Evolutionary conservation across 2,888 invertebrate species (phyloP), one percentile per base, ranked within the genome.

Genomic region (Erannis defoliaria): DNA sequence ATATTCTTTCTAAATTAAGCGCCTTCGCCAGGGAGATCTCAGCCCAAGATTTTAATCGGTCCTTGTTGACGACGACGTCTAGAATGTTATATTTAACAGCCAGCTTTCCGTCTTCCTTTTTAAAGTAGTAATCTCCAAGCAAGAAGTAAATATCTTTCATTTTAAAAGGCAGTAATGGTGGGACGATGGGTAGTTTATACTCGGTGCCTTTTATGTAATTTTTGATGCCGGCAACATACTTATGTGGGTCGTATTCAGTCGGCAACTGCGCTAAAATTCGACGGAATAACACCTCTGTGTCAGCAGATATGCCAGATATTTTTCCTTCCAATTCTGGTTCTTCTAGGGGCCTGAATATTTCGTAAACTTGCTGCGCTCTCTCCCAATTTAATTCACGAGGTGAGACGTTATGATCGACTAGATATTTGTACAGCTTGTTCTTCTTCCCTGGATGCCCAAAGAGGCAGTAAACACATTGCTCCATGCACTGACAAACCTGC

Each of bases 111-210:
- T 98, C 97, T 72, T 96, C 95, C 78, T 95, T 97, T 86, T 99
- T 99, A 78, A 98, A 98, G 86, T 98, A 96, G 86, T 96, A 97
- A 90, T 99, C 99, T 0, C 96, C 99, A 21, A 99, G 88, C n/a
- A 99, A 90, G 81, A 98, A 99, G 84, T 97, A 99, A 60, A 98
- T 95, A 54, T 96, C 96, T 35, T 94, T 94, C 76, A 96, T 94
- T 81, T 95, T 94, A 67, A 92, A 93, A 0, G 95, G 95, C 46
- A 95, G 73, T 5, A 93, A 77, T 57, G 90, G 86, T 35, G 90
- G 91, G n/a, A 94, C 85, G 1, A 75, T 77, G 0, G 96, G 95
- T 64, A 95, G 79, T 51, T 92, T 93, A 1, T 94, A 90, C 43
- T 85, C 88, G 12, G 89, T 85, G 0, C 96, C 96, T 73, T 95